Evolutionary conservation across 2,113 vertebrate genomes (phyloP).

Genomic region (Corvus hawaiiensis): DNA sequence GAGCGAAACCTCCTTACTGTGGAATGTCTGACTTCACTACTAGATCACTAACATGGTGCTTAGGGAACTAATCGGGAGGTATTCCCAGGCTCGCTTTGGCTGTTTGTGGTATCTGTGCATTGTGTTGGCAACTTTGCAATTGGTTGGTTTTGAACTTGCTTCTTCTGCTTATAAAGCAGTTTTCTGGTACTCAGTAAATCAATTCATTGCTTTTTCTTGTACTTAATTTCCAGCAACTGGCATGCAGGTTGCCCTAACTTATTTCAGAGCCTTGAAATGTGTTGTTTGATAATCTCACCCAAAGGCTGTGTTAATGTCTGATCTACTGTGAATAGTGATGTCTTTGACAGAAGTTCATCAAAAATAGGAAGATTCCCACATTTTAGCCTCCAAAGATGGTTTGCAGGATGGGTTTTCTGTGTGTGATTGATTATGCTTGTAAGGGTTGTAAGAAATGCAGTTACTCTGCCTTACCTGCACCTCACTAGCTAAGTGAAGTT

Average conservation of each 20-base stretch:
- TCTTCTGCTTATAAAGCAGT: neutral
- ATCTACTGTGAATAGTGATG: neutral
- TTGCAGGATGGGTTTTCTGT: neutral
- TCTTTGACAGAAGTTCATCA: neutral
- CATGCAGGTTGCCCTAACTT: neutral
- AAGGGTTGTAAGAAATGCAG: neutral
- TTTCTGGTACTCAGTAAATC: neutral
- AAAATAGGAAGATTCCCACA: neutral
- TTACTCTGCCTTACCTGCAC: neutral
- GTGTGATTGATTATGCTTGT: neutral
- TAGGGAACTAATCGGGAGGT: neutral
- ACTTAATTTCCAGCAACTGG: neutral
- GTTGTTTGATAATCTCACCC: neutral
- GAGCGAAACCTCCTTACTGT: neutral
- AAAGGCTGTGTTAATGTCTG: neutral
- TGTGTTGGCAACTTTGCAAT: fast-evolving
- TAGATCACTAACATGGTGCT: neutral
- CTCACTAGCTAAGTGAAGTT: neutral
- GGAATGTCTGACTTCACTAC: neutral
- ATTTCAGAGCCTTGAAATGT: neutral
- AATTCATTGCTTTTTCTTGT: neutral
- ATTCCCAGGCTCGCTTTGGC: neutral
- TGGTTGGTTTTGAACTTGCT: neutral
- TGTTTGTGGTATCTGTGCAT: neutral
- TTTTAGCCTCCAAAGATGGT: neutral